phyloP scores from a whole-genome alignment of 2,797 vertebrate species.

The Phalanger gymnotis region DNA sequence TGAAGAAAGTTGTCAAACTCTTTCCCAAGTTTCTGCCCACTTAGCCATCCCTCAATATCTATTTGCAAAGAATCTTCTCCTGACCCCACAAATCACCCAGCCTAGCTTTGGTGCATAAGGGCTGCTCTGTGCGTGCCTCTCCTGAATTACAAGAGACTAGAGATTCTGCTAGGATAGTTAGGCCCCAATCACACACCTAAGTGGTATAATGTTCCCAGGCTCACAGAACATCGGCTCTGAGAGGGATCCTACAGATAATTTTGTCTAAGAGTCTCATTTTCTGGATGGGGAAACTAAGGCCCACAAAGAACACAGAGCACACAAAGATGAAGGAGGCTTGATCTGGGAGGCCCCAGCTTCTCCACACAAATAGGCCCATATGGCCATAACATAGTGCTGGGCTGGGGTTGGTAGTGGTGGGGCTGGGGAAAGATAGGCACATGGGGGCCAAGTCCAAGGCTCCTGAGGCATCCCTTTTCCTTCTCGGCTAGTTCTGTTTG shows the following conservation, averaged over 20 bases:
- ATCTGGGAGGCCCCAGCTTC: neutral
- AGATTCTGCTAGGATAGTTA: neutral
- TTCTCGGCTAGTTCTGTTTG: neutral
- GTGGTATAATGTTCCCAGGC: neutral
- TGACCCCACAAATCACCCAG: neutral
- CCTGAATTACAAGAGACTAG: neutral
- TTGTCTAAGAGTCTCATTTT: slow-evolving; percentile 1
- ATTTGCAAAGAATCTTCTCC: neutral
- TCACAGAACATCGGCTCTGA: neutral
- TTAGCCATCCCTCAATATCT: neutral
- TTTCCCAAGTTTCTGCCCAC: neutral
- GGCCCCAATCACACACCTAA: neutral
- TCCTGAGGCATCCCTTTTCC: neutral
- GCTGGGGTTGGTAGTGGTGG: neutral
- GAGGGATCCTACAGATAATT: neutral
- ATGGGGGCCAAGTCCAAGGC: neutral
- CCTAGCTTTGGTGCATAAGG: neutral
- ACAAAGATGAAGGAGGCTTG: neutral
- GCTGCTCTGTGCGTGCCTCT: neutral
- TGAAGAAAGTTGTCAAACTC: neutral
- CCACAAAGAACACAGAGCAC: neutral
- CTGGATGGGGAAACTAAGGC: slow-evolving; percentile 15
- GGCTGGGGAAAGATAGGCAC: neutral
- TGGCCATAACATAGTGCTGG: neutral
- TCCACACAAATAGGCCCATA: neutral